Evolutionary conservation across 2,888 invertebrate species (phyloP), one percentile per base, ranked within the genome.

Genomic region (Pyrrhia umbra): DNA sequence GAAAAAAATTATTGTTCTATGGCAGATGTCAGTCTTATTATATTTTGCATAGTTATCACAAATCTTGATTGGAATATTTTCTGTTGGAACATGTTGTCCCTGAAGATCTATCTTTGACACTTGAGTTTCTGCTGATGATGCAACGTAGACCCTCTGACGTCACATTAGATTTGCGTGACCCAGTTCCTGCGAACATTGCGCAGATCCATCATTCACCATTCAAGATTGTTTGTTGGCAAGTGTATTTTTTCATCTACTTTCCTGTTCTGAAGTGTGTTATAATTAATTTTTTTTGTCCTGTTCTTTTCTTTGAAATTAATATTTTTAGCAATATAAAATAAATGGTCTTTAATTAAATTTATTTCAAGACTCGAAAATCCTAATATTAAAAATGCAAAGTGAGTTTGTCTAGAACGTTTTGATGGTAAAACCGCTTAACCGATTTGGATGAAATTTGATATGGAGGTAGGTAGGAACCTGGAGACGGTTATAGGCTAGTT

Each of bases 101-200:
- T 16, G 15, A 21, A 27, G n/a, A 25, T 9, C 20, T 47, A n/a
- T 46, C 20, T 39, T 42, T 10, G 30, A 49, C 47, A 20, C 23
- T 43, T 42, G 27, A 21, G 23, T 49, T 56, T 45, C 58, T 43
- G 37, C 43, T 43, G 52, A 62, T 50, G 23, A n/a, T 30, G 52
- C 4, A 18, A 50, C 20, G 20, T 15, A 45, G 39, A 47, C 25
- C 52, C 3, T 50, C 23, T 25, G 51, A 58, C 43, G 30, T 15
- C 9, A 20, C 42, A 54, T 61, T 27, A 57, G 71, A 67, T 71
- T 64, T 46, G 39, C 70, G 71, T 68, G 76, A 61, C 51, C 71
- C 59, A 69, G 66, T 68, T 76, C 20, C 9, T 25, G 20, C 45
- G 25, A 62, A 60, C 50, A 54, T 55, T 60, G 18, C 39, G 34